phyloP scores from a whole-genome alignment of 2,113 vertebrate genomes.

The Leptocoma aspasia region DNA sequence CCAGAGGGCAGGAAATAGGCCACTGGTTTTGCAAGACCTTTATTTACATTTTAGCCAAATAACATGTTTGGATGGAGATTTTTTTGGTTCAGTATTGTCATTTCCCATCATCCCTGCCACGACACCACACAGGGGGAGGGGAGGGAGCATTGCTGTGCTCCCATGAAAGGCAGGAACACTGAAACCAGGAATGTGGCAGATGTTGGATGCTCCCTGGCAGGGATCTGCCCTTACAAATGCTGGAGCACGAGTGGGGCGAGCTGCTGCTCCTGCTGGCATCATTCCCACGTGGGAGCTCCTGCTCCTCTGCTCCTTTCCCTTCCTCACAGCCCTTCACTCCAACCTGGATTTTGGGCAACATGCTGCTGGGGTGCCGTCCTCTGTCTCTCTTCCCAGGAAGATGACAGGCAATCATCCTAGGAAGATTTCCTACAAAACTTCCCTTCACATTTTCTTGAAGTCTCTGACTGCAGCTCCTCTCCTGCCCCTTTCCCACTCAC shows the following conservation, averaged over 20 bases:
- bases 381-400: background rate
- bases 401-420: no score
- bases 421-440: background rate
- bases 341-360: background rate
- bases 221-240: background rate
- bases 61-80: background rate
- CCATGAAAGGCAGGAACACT: background rate
- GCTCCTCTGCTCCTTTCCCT: background rate
- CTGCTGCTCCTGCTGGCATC: background rate
- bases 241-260: rapidly evolving
- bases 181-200: background rate
- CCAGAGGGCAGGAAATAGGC: background rate
- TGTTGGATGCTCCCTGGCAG: background rate
- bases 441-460: background rate
- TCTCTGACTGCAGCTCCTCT: background rate
- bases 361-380: background rate
- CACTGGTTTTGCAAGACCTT: background rate
- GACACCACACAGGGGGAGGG: background rate
- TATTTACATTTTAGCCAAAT: background rate
- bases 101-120: background rate
- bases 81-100: background rate
- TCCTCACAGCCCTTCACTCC: background rate
- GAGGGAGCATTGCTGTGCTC: background rate
- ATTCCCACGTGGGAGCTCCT: background rate
- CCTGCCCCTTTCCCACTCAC: background rate